phyloP scores from a whole-genome alignment of 1,140 invertebrate genomes.

The Drosophila auraria region DNA sequence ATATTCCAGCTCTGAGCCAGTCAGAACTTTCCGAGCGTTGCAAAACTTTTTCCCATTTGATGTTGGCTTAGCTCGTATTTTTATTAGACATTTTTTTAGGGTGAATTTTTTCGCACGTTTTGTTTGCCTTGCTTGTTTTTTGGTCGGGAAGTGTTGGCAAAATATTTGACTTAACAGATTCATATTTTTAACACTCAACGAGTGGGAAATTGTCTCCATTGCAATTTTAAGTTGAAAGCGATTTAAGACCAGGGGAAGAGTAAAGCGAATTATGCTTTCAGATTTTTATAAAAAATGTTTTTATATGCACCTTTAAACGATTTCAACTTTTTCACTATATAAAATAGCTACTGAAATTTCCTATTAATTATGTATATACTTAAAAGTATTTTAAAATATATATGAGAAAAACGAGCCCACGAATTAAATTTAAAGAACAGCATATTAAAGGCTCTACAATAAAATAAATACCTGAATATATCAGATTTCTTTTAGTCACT shows the following conservation, averaged over 20 bases:
- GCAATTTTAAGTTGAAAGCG: background rate
- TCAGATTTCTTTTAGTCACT: slow-evolving; percentile 25
- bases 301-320: background rate
- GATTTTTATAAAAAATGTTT: too few species aligned
- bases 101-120: slow-evolving; percentile 34
- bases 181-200: slow-evolving; percentile 28
- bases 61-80: slow-evolving; percentile 51
- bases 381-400: background rate
- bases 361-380: background rate
- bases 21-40: slow-evolving; percentile 27
- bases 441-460: background rate
- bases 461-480: background rate
- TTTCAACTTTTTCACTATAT: background rate
- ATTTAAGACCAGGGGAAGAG: background rate
- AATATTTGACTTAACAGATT: slow-evolving; percentile 58
- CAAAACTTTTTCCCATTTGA: slow-evolving; percentile 68
- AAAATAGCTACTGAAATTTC: too few species aligned
- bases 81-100: slow-evolving; percentile 43
- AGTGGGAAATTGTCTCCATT: background rate
- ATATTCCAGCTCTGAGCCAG: slow-evolving; percentile 10
- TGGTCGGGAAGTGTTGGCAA: slow-evolving; percentile 35
- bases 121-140: slow-evolving; percentile 19
- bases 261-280: slow-evolving; percentile 1
- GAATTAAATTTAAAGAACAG: background rate
- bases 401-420: background rate